Evolutionary conservation across 2,113 vertebrate species (phyloP).

Genomic region (Rhea americana): DNA sequence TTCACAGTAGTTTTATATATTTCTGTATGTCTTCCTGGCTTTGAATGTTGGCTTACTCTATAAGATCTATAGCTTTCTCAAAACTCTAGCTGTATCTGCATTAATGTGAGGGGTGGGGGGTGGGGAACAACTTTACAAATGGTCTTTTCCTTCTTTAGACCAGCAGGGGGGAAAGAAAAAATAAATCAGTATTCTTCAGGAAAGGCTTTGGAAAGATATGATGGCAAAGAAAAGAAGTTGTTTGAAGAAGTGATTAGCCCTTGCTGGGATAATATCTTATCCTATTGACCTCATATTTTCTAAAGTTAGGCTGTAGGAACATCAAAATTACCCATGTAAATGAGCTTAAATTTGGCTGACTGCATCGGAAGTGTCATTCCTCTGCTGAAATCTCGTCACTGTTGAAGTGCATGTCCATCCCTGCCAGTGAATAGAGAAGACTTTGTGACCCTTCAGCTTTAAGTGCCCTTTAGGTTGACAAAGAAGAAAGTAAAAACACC

Average conservation of each 20-base stretch:
- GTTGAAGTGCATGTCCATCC: not conserved
- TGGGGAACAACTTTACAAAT: not conserved
- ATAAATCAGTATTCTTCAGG: not conserved
- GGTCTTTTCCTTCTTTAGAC: not conserved
- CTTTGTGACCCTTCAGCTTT: not conserved
- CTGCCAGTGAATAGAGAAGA: not conserved
- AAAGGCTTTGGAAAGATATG: not conserved
- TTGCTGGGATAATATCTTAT: not conserved
- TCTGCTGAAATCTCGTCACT: not conserved
- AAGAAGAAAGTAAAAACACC: not conserved
- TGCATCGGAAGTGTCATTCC: not conserved
- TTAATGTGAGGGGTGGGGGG: not conserved
- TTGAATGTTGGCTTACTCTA: too few relatives aligned
- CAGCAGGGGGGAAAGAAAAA: not conserved
- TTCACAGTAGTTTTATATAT: fast-evolving
- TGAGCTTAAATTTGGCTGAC: not conserved
- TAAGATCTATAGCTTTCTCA: not conserved
- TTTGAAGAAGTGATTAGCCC: not conserved
- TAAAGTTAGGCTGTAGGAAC: not conserved
- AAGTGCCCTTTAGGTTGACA: not conserved
- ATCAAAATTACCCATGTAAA: not conserved
- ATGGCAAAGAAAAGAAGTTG: not conserved
- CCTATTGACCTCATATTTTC: not conserved
- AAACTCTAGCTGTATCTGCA: not conserved
- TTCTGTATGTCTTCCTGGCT: not conserved